These are phyloP conservation scores for Coenonympha glycerion DNA, from an alignment of 2,888 invertebrate species.

Conservation along the genomic window DNA sequence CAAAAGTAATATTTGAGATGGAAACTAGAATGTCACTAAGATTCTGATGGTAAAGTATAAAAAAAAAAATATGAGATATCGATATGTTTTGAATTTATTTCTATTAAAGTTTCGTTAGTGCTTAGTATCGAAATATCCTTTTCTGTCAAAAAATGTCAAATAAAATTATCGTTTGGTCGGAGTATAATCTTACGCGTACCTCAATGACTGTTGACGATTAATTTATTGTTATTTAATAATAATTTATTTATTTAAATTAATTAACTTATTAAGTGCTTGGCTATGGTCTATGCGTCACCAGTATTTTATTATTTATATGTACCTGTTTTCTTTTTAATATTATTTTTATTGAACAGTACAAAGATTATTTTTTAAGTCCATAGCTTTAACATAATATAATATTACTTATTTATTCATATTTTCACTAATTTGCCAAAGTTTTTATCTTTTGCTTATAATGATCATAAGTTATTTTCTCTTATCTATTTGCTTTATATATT, in stretches of 20 bases:
- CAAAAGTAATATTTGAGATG: too few species aligned
- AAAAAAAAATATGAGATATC: too few species aligned
- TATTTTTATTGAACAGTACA: slow-evolving; percentile 47
- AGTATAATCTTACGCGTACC: slow-evolving; percentile 56
- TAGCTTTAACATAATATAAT: slow-evolving; percentile 66
- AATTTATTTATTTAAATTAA: slow-evolving; percentile 65
- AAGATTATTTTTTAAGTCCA: slow-evolving; percentile 42
- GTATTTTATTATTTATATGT: slow-evolving; percentile 26
- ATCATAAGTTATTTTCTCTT: not conserved
- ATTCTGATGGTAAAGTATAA: too few species aligned
- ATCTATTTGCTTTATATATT: slow-evolving; percentile 30
- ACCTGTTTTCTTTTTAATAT: slow-evolving; percentile 26
- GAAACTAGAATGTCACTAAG: too few species aligned
- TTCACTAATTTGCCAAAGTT: slow-evolving; percentile 32
- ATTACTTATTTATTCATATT: slow-evolving; percentile 34
- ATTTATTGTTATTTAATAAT: slow-evolving; percentile 66
- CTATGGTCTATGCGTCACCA: slow-evolving; percentile 29
- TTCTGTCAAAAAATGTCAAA: not conserved
- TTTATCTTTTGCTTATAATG: slow-evolving; percentile 4
- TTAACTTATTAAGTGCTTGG: slow-evolving; percentile 32
- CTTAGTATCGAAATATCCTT: too few species aligned
- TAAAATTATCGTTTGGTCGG: not conserved
- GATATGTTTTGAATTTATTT: too few species aligned
- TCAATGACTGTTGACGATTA: slow-evolving; percentile 49
- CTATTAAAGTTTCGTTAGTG: too few species aligned